These are phyloP conservation scores for Zaprionus lineosus DNA, from an alignment of 2,888 invertebrate species.

Conservation along the genomic window DNA sequence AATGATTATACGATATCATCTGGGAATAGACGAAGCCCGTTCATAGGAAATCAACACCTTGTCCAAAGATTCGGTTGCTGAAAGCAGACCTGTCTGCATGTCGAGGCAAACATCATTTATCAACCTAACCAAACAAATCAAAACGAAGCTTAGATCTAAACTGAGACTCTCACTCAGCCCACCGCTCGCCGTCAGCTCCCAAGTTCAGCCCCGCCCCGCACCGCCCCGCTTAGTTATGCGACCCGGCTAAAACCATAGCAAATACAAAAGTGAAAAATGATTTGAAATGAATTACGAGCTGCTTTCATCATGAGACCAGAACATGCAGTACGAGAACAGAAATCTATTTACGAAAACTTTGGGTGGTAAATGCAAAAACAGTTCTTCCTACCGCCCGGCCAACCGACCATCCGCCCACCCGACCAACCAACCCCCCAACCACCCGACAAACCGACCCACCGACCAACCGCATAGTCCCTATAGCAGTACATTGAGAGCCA, in stretches of 20 bases:
- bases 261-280: slow-evolving; percentile 73
- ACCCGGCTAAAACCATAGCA: slow-evolving; percentile 55
- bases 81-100: slow-evolving; percentile 57
- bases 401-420: too few relatives aligned
- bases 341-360: slow-evolving; percentile 72
- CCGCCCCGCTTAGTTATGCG: background rate
- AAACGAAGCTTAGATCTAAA: slow-evolving; percentile 52
- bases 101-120: slow-evolving; percentile 73
- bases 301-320: slow-evolving; percentile 56
- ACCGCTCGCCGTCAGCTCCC: too few relatives aligned
- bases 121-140: slow-evolving; percentile 70
- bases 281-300: slow-evolving; percentile 73
- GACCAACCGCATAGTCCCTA: too few relatives aligned
- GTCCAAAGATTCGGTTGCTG: slow-evolving; percentile 17
- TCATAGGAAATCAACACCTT: slow-evolving; percentile 23
- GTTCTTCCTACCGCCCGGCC: too few relatives aligned
- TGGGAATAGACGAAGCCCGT: too few relatives aligned
- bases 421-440: too few relatives aligned
- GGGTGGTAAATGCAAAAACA: slow-evolving; percentile 63
- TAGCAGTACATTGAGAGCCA: too few relatives aligned
- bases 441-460: too few relatives aligned
- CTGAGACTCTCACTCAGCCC: too few relatives aligned
- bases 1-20: too few relatives aligned
- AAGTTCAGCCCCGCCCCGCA: too few relatives aligned
- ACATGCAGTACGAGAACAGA: slow-evolving; percentile 37